Conservation (phyloP, 2,797 vertebrate species). For the Uromys caudimaculatus region DNA sequence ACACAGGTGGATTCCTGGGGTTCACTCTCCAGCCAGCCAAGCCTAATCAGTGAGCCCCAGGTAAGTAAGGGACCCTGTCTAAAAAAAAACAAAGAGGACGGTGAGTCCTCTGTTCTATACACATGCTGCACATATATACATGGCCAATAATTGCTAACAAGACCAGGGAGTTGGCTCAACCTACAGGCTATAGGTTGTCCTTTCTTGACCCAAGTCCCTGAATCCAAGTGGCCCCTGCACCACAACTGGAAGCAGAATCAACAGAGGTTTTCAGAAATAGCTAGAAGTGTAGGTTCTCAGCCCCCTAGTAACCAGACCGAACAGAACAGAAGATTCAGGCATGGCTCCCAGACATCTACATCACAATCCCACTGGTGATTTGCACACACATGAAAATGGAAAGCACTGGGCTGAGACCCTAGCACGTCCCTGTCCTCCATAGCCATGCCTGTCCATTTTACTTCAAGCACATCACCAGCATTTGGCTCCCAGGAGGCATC, state of each 20-base stretch:
- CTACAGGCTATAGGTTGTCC: not conserved
- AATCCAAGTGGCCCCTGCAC: not conserved
- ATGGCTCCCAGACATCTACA: not conserved
- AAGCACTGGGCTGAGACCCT: not conserved
- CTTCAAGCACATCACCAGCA: not conserved
- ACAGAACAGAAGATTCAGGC: not conserved
- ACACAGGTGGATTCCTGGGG: not conserved
- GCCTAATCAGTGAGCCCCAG: not conserved
- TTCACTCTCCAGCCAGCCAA: not conserved
- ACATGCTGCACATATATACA: not conserved
- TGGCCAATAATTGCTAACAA: not conserved
- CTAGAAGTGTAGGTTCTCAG: slow-evolving; percentile 15
- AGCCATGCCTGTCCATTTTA: not conserved
- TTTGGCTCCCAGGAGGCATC: not conserved
- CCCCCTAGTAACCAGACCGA: not conserved
- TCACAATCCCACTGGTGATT: not conserved
- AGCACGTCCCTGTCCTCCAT: not conserved
- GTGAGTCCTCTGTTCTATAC: not conserved
- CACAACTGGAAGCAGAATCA: not conserved
- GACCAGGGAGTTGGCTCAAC: not conserved
- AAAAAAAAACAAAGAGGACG: not conserved
- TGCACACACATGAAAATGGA: not conserved
- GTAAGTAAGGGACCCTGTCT: not conserved
- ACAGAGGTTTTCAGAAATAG: not conserved
- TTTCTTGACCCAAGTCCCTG: not conserved